phyloP scores from a whole-genome alignment of 1,140 invertebrate species.

The Euschistus heros region DNA sequence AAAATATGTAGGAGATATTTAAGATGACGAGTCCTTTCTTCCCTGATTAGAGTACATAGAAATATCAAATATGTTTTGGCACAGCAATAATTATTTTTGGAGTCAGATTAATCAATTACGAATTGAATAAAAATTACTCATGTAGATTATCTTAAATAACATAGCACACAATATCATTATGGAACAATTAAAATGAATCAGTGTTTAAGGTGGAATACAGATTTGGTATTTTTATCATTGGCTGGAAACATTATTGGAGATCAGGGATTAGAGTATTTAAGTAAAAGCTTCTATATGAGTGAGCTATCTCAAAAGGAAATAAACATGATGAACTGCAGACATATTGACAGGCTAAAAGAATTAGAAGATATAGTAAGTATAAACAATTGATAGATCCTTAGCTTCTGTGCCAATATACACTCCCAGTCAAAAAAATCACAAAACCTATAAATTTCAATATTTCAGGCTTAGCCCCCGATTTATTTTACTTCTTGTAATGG shows the following conservation, averaged over 20 bases:
- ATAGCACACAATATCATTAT: background rate
- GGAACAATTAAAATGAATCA: background rate
- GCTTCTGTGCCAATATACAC: too few species aligned
- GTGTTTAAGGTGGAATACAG: slow-evolving; percentile 4
- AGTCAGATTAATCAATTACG: too few species aligned
- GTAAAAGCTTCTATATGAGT: background rate
- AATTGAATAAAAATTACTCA: background rate
- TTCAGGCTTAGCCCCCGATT: too few species aligned
- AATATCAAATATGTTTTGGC: too few species aligned
- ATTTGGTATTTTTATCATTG: background rate
- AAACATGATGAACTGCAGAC: background rate
- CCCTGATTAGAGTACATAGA: too few species aligned
- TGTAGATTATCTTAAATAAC: background rate
- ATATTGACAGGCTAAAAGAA: background rate
- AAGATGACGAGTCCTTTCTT: too few species aligned
- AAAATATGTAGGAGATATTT: too few species aligned
- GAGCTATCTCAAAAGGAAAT: background rate
- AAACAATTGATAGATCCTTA: too few species aligned
- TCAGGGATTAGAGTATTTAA: background rate
- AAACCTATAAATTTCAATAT: too few species aligned
- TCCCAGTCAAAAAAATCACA: too few species aligned
- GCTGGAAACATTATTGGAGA: slow-evolving; percentile 9
- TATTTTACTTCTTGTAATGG: too few species aligned
- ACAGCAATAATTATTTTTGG: too few species aligned
- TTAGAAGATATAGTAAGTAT: background rate